Evolutionary conservation across 1,140 invertebrate species (phyloP).

Genomic region (Drosophila guanche): DNA sequence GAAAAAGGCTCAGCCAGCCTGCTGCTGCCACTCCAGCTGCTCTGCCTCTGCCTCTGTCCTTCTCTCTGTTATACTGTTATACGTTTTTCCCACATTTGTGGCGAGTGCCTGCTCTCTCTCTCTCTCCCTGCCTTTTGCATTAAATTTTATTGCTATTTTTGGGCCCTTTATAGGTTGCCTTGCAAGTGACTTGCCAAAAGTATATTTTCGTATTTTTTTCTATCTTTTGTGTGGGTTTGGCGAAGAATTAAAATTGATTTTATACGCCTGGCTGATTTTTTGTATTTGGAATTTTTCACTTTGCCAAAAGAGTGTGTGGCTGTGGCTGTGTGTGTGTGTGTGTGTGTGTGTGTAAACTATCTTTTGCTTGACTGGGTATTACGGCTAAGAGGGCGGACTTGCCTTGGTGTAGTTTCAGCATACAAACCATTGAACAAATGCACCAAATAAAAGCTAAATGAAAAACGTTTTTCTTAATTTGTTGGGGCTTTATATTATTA

Average conservation of each 20-base stretch:
- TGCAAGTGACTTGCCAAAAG: slow-evolving; percentile 55
- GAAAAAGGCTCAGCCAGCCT: background rate
- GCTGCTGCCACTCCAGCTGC: too few species aligned
- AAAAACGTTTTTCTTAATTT: too few species aligned
- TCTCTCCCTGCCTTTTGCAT: slow-evolving; percentile 24
- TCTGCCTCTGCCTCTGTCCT: slow-evolving; percentile 15
- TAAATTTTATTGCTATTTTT: slow-evolving; percentile 54
- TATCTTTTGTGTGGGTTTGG: slow-evolving; percentile 1
- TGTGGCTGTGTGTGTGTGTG: too few species aligned
- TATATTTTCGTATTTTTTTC: slow-evolving; percentile 39
- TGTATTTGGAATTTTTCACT: background rate
- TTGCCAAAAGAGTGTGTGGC: background rate
- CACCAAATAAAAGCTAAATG: too few species aligned
- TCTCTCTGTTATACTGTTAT: slow-evolving; percentile 55
- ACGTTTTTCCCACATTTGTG: slow-evolving; percentile 24
- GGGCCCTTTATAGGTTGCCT: slow-evolving; percentile 41
- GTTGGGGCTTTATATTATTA: too few species aligned
- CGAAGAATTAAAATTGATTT: slow-evolving; percentile 76
- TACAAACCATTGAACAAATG: too few species aligned
- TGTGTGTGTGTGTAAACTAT: too few species aligned
- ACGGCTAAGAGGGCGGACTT: too few species aligned
- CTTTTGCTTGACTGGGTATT: too few species aligned
- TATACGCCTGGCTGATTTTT: slow-evolving; percentile 26
- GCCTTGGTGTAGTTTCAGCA: too few species aligned
- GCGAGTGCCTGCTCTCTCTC: background rate